phyloP scores from a whole-genome alignment of 2,888 invertebrate genomes.

The Ferrisia virgata region DNA sequence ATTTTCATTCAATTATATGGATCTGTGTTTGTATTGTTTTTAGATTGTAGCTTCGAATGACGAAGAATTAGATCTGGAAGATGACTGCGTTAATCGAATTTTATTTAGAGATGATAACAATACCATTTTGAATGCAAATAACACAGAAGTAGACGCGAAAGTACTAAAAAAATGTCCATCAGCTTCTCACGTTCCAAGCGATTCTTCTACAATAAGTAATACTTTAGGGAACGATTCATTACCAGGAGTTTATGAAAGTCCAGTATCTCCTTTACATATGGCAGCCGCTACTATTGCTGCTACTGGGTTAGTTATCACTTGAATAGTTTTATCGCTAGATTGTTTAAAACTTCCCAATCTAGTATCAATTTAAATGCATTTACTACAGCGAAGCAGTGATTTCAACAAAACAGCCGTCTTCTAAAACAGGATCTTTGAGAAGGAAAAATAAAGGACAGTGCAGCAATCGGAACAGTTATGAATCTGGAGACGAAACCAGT shows the following conservation, averaged over 20 bases:
- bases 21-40: neutral
- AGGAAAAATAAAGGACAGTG: neutral
- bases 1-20: neutral
- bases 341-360: neutral
- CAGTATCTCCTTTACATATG: slow-evolving; percentile 57
- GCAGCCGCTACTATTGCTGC: neutral
- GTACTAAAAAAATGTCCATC: slow-evolving; percentile 10
- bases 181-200: neutral
- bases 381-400: neutral
- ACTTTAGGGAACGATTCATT: neutral
- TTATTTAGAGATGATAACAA: slow-evolving; percentile 18
- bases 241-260: slow-evolving; percentile 53
- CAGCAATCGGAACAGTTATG: slow-evolving; percentile 64
- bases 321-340: neutral
- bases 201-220: neutral
- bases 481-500: slow-evolving; percentile 82
- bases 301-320: slow-evolving; percentile 7
- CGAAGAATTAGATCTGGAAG: slow-evolving; percentile 15
- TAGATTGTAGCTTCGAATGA: slow-evolving; percentile 27
- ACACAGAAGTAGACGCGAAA: slow-evolving; percentile 33
- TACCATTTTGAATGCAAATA: neutral
- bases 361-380: neutral
- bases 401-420: neutral
- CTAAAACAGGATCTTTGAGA: slow-evolving; percentile 6
- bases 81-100: slow-evolving; percentile 10